Base-by-base conservation (phyloP, 2,113 vertebrate genomes). In the Asarcornis scutulata region DNA sequence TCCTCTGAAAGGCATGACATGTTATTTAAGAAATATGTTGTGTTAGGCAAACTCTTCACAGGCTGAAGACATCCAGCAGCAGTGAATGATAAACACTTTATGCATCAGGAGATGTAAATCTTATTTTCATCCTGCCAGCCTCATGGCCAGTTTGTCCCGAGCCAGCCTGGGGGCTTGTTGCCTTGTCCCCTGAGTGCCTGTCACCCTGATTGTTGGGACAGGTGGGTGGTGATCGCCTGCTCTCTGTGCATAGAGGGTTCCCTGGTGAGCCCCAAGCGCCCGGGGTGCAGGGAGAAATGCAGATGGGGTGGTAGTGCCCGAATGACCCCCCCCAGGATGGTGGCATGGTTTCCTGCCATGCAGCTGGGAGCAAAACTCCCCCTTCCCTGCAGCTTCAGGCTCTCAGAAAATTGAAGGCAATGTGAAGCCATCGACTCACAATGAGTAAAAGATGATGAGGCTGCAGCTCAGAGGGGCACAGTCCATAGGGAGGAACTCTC, bases 131-230 rank as follows among this genome's bases (percentile, higher is more conserved):
- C 62, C 53, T 87, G 62, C 67, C 58, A 2, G 3, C 31, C 55
- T 95, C 71, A 38, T 9, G 48, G 69, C 74, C 71, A 89, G 77
- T 66, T 82, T 82, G 38, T 71, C 66, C 58, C 15, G 32, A 88
- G 80, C 46, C 4, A 2, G 52, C 38, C 71, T 84, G 32, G 56
- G 72, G 59, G 29, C 26, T 93, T 55, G 69, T 62, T 92, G 71
- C 26, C 56, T 71, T 82, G 62, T 75, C 53, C 59, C 60, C 69
- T 68, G 48, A 48, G 32, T 3, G 10, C 38, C 11, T 73, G 46
- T 60, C 5, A 1, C 50, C 58, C 26, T 1, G 0, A 6, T 64
- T 25, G 36, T 38, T 0, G 0, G 23, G 79, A 68, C 2, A 52
- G 50, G 48, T 0, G 4, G 13, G 1, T 89, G 58, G 58, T 83